phyloP scores from a whole-genome alignment of 2,113 vertebrate species.

The Cygnus atratus region DNA sequence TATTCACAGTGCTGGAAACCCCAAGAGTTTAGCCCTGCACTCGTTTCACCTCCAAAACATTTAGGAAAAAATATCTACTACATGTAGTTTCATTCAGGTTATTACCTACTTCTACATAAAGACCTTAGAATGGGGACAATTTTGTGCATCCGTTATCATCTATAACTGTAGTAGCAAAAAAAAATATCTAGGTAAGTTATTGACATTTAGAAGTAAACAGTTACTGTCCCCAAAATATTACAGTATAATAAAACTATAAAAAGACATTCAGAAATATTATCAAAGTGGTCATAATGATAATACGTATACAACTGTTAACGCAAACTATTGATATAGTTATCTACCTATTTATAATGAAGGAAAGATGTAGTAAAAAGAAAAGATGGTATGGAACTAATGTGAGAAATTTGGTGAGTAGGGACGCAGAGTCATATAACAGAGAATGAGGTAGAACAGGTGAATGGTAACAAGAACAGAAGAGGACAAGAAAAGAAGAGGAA shows the following conservation, averaged over 20 bases:
- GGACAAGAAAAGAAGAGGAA: not conserved
- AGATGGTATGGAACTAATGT: not conserved
- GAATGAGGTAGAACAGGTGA: not conserved
- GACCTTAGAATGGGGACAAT: no score
- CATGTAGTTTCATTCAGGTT: not conserved
- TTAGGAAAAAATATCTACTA: not conserved
- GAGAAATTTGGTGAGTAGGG: not conserved
- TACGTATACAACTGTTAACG: not conserved
- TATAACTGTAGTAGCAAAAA: not conserved
- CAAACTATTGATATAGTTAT: not conserved
- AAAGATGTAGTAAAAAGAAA: not conserved
- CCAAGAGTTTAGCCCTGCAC: not conserved
- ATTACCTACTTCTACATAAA: not conserved
- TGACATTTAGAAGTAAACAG: no score
- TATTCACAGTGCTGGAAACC: not conserved
- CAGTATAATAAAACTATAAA: not conserved
- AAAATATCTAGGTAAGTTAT: no score
- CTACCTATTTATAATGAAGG: not conserved
- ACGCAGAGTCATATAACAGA: not conserved
- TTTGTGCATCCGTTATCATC: not conserved
- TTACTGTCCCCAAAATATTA: not conserved
- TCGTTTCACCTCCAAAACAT: not conserved
- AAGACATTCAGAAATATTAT: not conserved
- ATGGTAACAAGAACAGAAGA: not conserved
- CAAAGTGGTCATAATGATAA: not conserved